phyloP scores from a whole-genome alignment of 1,140 invertebrate genomes.

The Drosophila setifemur region DNA sequence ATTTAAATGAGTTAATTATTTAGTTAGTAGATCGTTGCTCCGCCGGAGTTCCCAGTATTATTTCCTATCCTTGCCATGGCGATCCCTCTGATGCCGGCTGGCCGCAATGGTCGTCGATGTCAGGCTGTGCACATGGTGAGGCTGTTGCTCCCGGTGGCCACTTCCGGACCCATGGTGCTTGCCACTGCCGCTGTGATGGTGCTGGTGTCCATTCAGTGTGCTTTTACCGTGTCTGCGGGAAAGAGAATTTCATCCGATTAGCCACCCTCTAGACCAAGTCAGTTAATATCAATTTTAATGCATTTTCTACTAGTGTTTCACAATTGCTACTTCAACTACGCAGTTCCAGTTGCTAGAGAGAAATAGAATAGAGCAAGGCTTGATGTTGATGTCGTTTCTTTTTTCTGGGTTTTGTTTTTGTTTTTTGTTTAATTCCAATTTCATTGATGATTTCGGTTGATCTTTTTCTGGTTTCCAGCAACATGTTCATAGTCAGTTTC shows the following conservation, averaged over 20 bases:
- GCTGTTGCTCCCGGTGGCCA: conserved; percentile 38
- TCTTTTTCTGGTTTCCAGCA: conserved; percentile 58
- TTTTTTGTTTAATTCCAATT: conserved; percentile 58
- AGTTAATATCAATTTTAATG: conserved; percentile 16
- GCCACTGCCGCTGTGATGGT: conserved; percentile 44
- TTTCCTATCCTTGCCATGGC: conserved; percentile 75
- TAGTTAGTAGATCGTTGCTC: conserved; percentile 53
- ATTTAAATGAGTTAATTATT: conserved; percentile 23
- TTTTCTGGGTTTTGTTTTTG: conserved; percentile 18
- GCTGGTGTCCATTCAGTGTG: conserved; percentile 69
- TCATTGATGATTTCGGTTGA: conserved; percentile 51
- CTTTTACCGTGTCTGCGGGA: conserved; percentile 74
- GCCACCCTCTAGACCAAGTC: neutral
- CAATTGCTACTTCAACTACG: conserved; percentile 72
- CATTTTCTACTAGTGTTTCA: conserved; percentile 50
- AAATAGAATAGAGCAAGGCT: conserved; percentile 68
- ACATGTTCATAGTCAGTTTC: conserved; percentile 81
- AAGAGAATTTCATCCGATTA: conserved; percentile 10
- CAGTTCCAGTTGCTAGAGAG: conserved; percentile 65
- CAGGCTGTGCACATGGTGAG: conserved; percentile 62
- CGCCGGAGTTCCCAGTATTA: conserved; percentile 27
- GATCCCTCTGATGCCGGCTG: conserved; percentile 62
- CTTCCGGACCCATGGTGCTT: conserved; percentile 46
- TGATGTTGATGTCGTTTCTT: conserved; percentile 53
- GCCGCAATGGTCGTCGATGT: conserved; percentile 65